phyloP scores from a whole-genome alignment of 2,888 invertebrate genomes.

The Zootermopsis nevadensis region DNA sequence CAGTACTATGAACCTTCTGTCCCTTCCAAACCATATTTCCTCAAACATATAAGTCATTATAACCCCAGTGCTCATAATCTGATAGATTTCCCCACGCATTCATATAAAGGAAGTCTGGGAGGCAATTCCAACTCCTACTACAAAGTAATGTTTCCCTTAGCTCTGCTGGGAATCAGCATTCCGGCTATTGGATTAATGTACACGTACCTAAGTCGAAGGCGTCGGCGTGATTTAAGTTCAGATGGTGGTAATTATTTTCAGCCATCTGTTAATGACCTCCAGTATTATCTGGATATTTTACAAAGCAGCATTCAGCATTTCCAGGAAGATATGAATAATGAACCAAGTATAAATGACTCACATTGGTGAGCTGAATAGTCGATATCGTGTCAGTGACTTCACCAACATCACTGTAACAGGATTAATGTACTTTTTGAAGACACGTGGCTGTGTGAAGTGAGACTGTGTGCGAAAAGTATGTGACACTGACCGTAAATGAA shows the following conservation, averaged over 20 bases:
- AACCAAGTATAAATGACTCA: not conserved
- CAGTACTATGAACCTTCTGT: not conserved
- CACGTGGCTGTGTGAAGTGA: no score
- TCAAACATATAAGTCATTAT: not conserved
- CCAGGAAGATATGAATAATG: not conserved
- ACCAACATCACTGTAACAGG: no score
- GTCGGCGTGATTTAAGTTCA: not conserved
- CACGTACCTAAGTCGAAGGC: slow-evolving; percentile 43
- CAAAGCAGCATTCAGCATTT: not conserved
- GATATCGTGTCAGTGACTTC: no score
- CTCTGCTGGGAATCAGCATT: slow-evolving; percentile 49
- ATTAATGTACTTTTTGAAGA: no score
- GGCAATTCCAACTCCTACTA: not conserved
- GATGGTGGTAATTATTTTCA: not conserved
- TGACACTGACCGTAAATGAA: no score
- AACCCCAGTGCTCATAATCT: not conserved
- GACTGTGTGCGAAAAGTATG: no score
- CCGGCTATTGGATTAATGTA: slow-evolving; percentile 50
- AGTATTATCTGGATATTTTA: slow-evolving; percentile 13
- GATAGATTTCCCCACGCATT: not conserved
- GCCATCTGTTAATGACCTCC: not conserved
- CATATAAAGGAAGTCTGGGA: not conserved
- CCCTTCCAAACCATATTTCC: not conserved
- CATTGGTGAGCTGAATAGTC: no score
- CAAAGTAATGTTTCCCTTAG: slow-evolving; percentile 38